Base-by-base conservation (phyloP, 2,797 vertebrate species). In the Rallus crepitans region DNA sequence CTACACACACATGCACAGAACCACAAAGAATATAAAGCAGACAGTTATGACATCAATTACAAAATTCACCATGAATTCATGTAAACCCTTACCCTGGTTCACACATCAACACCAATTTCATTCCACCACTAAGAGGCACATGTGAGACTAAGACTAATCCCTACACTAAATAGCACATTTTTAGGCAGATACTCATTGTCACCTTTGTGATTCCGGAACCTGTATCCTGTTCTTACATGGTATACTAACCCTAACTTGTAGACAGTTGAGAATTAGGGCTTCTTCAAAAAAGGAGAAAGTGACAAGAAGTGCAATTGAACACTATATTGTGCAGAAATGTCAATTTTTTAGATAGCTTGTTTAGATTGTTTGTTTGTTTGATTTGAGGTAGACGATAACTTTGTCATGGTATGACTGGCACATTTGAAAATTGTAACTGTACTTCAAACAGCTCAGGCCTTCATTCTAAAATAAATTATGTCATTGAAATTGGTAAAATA, bases 31-130 rank as follows among this genome's bases (percentile, higher is more conserved):
- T 75, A 88, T 69, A 76, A 95, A 91, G 25, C 66, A 90, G 63
- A 92, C 55, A 76, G 75, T 82, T 93, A 91, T 19, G 66, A 95
- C 66, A 96, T 73, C 81, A 89, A 31, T 93, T 93, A 94, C 59
- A 90, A 86, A 95, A 93, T 95, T 93, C 73, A 76, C 63, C 56
- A 76, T 37, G 48, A 86, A 93, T 90, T 72, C 39, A 52, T 66
- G n/a, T 65, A 93, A 91, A 87, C 33, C 15, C 77, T 90, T 84
- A 76, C 25, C 7, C 30, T 79, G 25, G 31, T 90, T 96, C 88
- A 90, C 94, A 94, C 63, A 94, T 97, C 93, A 95, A 70, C 95
- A 96, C 66, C 53, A 70, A 87, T 84, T 79, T 90, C 42, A 37
- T 40, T 63, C 23, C 24, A 21, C 25, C 23, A 28, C 25, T 89